Evolutionary conservation across 1,140 invertebrate species (phyloP).

Genomic region (Drosophila kurseongensis): DNA sequence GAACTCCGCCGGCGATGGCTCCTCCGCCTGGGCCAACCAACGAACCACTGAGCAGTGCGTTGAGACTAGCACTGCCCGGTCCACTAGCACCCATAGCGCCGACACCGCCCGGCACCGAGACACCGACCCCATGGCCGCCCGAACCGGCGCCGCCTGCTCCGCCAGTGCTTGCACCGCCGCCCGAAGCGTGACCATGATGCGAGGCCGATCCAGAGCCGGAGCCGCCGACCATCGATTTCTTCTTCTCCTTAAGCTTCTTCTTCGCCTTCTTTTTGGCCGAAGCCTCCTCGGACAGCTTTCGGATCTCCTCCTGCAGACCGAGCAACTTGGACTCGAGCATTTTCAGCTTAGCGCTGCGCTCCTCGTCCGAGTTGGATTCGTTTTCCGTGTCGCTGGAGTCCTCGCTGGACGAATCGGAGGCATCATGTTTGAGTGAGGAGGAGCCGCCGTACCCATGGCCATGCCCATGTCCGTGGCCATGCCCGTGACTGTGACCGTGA

Average conservation of each 20-base stretch:
- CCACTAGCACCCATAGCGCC: conserved; percentile 39
- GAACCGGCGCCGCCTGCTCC: conserved; percentile 13
- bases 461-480: conserved; percentile 47
- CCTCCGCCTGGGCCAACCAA: conserved; percentile 61
- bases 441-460: conserved; percentile 43
- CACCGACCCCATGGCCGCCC: conserved; percentile 21
- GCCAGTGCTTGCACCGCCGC: conserved; percentile 17
- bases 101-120: conserved; percentile 53
- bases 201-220: conserved; percentile 27
- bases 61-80: conserved; percentile 53
- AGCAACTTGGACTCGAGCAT: conserved; percentile 95
- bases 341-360: conserved; percentile 92
- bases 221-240: conserved; percentile 83
- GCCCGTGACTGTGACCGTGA: conserved; percentile 39
- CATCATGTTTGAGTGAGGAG: conserved; percentile 78
- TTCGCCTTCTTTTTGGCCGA: conserved; percentile 91
- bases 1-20: conserved; percentile 46
- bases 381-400: conserved; percentile 91
- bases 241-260: conserved; percentile 91
- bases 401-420: conserved; percentile 85
- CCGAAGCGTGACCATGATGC: conserved; percentile 38
- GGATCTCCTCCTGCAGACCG: conserved; percentile 96
- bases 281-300: conserved; percentile 92
- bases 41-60: conserved; percentile 54
- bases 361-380: conserved; percentile 93